These are phyloP conservation scores for Zoanthus sociatus DNA, from an alignment of 92 coral and sea anemone species.

Conservation along the genomic window DNA sequence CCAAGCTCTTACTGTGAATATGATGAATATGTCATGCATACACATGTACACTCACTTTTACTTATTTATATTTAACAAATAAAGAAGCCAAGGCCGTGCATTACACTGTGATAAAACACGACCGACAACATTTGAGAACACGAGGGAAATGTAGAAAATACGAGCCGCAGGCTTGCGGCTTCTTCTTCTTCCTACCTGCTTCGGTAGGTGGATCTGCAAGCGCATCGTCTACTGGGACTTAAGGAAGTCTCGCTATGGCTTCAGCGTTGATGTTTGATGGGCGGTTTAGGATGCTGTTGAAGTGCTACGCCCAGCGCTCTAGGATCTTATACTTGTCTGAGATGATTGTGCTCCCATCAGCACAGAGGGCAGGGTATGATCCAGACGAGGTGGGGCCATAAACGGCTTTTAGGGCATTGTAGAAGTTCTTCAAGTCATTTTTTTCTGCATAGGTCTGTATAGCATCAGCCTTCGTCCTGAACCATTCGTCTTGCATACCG, in stretches of 20 bases:
- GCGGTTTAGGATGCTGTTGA: constrained; percentile 20
- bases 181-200: not conserved
- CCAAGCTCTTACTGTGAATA: too few relatives aligned
- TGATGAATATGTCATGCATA: too few relatives aligned
- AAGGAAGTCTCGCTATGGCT: constrained; percentile 28
- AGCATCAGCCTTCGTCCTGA: constrained; percentile 1
- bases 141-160: too few relatives aligned
- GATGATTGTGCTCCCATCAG: not conserved
- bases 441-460: constrained; percentile 49
- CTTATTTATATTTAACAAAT: too few relatives aligned
- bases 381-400: constrained; percentile 14
- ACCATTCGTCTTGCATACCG: constrained; percentile 21
- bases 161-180: too few relatives aligned
- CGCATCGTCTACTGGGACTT: not conserved
- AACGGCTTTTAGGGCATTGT: constrained; percentile 6
- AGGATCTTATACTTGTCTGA: constrained; percentile 16
- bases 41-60: too few relatives aligned
- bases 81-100: too few relatives aligned
- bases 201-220: constrained; percentile 24
- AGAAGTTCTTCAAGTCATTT: constrained; percentile 15
- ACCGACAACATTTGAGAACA: too few relatives aligned
- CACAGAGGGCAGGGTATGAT: not conserved
- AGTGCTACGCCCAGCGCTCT: constrained; percentile 23
- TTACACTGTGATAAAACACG: too few relatives aligned
- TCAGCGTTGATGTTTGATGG: constrained; percentile 37